Evolutionary conservation across 2,797 vertebrate species (phyloP).

Genomic region (Microhierax caerulescens): DNA sequence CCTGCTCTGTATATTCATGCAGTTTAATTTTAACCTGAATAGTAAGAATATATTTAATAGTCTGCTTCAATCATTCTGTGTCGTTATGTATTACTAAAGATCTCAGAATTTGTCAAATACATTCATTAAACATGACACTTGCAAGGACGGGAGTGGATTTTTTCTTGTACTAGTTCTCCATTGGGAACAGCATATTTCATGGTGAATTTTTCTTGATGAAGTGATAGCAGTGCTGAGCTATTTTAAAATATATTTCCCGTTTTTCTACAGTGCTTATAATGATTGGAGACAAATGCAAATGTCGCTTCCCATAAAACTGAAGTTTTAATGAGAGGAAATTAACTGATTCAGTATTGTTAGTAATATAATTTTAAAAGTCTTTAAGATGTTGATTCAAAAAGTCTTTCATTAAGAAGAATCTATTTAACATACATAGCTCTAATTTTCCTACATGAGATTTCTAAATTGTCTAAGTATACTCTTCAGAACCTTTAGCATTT

Average conservation of each 20-base stretch:
- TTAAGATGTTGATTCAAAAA: slow-evolving; percentile 5
- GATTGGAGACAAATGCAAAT: slow-evolving; percentile 27
- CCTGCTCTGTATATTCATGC: neutral
- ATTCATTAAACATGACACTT: slow-evolving; percentile 63
- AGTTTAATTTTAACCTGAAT: slow-evolving; percentile 16
- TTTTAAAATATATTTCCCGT: slow-evolving; percentile 24
- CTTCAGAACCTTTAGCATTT: neutral
- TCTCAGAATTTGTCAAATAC: slow-evolving; percentile 56
- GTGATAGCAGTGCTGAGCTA: slow-evolving; percentile 7
- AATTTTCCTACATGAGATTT: neutral
- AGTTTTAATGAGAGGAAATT: slow-evolving; percentile 26
- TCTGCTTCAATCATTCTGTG: slow-evolving; percentile 33
- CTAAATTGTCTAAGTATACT: neutral
- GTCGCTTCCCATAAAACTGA: neutral
- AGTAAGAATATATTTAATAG: slow-evolving; percentile 31
- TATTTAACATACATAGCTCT: neutral
- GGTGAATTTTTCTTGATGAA: slow-evolving; percentile 34
- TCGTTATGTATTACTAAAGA: slow-evolving; percentile 26
- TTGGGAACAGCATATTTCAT: slow-evolving; percentile 37
- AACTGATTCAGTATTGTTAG: slow-evolving; percentile 1
- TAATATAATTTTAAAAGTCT: neutral
- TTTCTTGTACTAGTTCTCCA: slow-evolving; percentile 46
- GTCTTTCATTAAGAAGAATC: neutral
- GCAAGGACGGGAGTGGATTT: neutral
- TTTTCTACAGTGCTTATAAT: neutral